These are phyloP conservation scores for Noturus placidus DNA, from an alignment of 2,113 vertebrate species.

Conservation along the genomic window DNA sequence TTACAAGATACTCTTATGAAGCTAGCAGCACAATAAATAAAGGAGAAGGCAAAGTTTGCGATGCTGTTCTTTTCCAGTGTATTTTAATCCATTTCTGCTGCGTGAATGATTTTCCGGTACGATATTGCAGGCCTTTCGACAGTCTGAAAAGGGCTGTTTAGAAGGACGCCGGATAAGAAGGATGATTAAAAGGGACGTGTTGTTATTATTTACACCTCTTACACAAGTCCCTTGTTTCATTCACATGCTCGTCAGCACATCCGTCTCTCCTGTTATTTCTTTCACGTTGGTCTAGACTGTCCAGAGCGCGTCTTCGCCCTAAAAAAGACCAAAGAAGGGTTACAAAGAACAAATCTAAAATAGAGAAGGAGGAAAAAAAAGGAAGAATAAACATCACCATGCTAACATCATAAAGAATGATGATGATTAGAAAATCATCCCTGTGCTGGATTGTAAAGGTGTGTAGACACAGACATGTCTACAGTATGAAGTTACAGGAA, in stretches of 20 bases:
- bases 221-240: constrained; percentile 10
- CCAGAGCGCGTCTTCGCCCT: constrained; percentile 50
- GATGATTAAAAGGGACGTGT: not conserved
- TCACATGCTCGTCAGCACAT: not conserved
- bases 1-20: not conserved
- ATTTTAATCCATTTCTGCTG: constrained; percentile 13
- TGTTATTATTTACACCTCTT: not conserved
- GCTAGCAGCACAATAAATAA: constrained; percentile 4
- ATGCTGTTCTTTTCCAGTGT: not conserved
- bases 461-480: not conserved
- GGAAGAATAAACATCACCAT: not conserved
- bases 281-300: constrained; percentile 48
- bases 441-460: not conserved
- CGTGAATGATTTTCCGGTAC: not conserved
- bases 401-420: not conserved
- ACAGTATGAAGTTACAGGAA: not conserved
- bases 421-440: not conserved
- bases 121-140: not conserved
- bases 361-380: not conserved
- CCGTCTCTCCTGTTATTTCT: not conserved
- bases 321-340: constrained; percentile 40
- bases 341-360: constrained; percentile 38
- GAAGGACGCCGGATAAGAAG: not conserved
- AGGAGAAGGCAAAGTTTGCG: not conserved
- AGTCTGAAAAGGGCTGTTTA: not conserved